A percentile compares a stretch with the other conserved stretches of the same genome.
phyloP scores from a whole-genome alignment of 37 sponge, comb jelly and placozoan genomes.

The Tethya wilhelma region DNA sequence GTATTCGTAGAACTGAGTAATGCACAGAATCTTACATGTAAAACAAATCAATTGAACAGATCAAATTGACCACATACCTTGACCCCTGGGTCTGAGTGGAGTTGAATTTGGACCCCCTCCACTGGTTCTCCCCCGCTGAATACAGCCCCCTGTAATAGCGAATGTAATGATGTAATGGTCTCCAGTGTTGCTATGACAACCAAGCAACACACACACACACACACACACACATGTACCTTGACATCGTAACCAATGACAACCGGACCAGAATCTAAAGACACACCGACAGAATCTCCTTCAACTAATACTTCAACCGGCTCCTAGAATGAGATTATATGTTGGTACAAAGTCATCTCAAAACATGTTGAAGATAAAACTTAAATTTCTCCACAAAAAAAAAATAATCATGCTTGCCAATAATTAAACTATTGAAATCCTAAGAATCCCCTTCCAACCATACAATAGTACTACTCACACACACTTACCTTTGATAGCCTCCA shows the following conservation, averaged over 20 bases:
- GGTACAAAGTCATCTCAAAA: too few species aligned
- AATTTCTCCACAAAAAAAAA: not conserved
- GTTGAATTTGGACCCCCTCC: conserved; percentile 56
- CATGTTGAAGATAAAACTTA: not conserved
- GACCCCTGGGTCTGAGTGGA: conserved; percentile 11
- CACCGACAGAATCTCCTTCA: conserved; percentile 25
- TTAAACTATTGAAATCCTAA: not conserved
- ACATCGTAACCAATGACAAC: conserved; percentile 82
- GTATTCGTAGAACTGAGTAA: too few species aligned
- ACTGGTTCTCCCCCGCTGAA: conserved; percentile 59
- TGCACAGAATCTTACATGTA: too few species aligned
- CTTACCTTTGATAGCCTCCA: conserved; percentile 64
- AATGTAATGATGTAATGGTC: too few species aligned
- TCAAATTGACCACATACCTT: conserved; percentile 4
- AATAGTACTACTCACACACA: not conserved
- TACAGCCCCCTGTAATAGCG: conserved; percentile 52
- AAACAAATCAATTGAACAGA: too few species aligned
- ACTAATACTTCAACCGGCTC: conserved; percentile 41
- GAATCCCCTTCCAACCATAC: not conserved
- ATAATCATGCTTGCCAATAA: not conserved
- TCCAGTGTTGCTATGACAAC: too few species aligned
- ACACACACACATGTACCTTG: conserved; percentile 60
- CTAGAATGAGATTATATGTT: too few species aligned
- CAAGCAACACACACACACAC: too few species aligned
- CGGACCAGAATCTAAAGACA: conserved; percentile 37